phyloP scores from a whole-genome alignment of 2,113 vertebrate species.

The Mobula birostris region DNA sequence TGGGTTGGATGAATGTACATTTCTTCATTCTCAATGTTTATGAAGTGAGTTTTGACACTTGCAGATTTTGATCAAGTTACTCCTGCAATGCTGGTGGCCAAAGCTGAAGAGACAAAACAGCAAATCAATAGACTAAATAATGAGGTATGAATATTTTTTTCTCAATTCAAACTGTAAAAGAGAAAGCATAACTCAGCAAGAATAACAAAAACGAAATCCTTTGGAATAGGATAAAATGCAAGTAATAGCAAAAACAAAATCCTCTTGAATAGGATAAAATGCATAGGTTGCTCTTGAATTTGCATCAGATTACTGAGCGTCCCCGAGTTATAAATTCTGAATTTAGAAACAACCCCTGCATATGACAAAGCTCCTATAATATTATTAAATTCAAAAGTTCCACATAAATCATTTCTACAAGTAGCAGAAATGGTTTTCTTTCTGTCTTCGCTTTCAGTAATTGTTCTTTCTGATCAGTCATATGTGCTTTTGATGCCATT shows the following conservation, averaged over 20 bases:
- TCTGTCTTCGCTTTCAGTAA: too few species aligned
- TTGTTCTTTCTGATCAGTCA: too few species aligned
- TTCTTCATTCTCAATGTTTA: neutral
- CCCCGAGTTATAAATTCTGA: too few species aligned
- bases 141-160: constrained; percentile 54
- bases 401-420: too few species aligned
- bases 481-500: too few species aligned
- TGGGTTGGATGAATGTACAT: neutral
- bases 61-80: constrained; percentile 59
- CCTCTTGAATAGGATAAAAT: too few species aligned
- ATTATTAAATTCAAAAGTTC: too few species aligned
- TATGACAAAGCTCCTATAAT: too few species aligned
- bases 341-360: too few species aligned
- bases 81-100: constrained; percentile 63
- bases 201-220: neutral
- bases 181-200: neutral
- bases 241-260: neutral
- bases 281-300: neutral
- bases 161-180: neutral
- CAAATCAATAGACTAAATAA: constrained; percentile 64
- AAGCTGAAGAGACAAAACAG: constrained; percentile 71
- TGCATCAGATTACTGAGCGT: neutral
- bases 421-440: too few species aligned
- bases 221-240: too few species aligned
- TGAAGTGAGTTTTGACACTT: constrained; percentile 44